Evolutionary conservation across 2,797 vertebrate genomes (phyloP).

Genomic region (Margarornis squamiger): DNA sequence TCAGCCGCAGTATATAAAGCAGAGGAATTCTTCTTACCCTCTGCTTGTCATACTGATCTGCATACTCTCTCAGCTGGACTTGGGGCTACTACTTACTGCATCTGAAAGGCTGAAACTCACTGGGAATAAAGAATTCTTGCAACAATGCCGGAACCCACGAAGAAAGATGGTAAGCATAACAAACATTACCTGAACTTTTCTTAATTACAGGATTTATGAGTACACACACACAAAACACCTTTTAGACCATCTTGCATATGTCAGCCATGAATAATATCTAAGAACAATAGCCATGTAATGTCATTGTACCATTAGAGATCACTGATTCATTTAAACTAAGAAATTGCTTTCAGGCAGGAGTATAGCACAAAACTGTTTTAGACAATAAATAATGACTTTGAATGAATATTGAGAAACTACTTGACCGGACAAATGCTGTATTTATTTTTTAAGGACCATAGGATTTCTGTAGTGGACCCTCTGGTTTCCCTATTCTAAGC

Average conservation of each 20-base stretch:
- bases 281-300: background rate
- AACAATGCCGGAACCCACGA: constrained; percentile 97
- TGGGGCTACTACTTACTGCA: constrained; percentile 73
- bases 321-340: background rate
- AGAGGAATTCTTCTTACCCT: constrained; percentile 78
- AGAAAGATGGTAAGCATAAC: constrained; percentile 85
- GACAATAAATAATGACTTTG: background rate
- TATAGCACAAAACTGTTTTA: background rate
- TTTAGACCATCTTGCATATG: background rate
- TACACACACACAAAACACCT: background rate
- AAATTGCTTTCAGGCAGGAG: background rate
- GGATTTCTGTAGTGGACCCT: background rate
- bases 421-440: background rate
- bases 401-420: background rate
- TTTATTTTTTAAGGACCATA: background rate
- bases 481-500: background rate
- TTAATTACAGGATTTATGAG: background rate
- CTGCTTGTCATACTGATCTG: constrained; percentile 83
- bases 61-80: constrained; percentile 74
- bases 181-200: background rate
- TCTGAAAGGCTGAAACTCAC: constrained; percentile 65
- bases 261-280: background rate
- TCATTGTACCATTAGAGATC: background rate
- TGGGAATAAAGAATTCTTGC: constrained; percentile 77
- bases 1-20: constrained; percentile 86